These are phyloP conservation scores for Piezodorus guildinii DNA, from an alignment of 1,140 invertebrate genomes.

Conservation along the genomic window DNA sequence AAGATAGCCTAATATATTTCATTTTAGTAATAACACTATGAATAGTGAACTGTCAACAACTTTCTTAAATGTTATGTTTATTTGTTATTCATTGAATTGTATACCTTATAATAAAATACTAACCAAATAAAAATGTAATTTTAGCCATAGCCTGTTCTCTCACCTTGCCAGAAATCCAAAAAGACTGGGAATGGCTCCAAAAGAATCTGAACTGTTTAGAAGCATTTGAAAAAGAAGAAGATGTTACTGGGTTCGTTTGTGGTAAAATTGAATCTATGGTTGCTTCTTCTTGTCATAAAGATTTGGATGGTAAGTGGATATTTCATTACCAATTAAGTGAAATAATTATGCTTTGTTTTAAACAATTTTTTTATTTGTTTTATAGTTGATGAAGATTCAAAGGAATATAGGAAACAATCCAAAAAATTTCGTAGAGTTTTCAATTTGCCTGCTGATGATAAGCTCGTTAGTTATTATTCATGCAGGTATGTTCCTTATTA, in stretches of 20 bases:
- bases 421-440: slow-evolving; percentile 84
- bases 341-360: background rate
- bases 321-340: background rate
- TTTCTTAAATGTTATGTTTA: too few relatives aligned
- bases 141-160: slow-evolving; percentile 76
- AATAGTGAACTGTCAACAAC: too few relatives aligned
- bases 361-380: slow-evolving; percentile 16
- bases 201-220: slow-evolving; percentile 76
- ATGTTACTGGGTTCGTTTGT: slow-evolving; percentile 87
- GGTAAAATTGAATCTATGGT: slow-evolving; percentile 93
- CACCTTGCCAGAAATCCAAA: slow-evolving; percentile 72
- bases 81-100: too few relatives aligned
- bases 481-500: slow-evolving; percentile 57
- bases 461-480: slow-evolving; percentile 86
- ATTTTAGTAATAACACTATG: too few relatives aligned
- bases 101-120: too few relatives aligned
- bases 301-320: background rate
- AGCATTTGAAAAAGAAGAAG: slow-evolving; percentile 86
- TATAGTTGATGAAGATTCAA: slow-evolving; percentile 64
- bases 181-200: slow-evolving; percentile 91
- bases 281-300: slow-evolving; percentile 40
- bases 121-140: slow-evolving; percentile 31
- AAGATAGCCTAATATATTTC: too few relatives aligned
- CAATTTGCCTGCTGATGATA: slow-evolving; percentile 84
- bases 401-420: slow-evolving; percentile 65